Evolutionary conservation across 2,888 invertebrate genomes (phyloP).

Genomic region (Sympetrum striolatum): DNA sequence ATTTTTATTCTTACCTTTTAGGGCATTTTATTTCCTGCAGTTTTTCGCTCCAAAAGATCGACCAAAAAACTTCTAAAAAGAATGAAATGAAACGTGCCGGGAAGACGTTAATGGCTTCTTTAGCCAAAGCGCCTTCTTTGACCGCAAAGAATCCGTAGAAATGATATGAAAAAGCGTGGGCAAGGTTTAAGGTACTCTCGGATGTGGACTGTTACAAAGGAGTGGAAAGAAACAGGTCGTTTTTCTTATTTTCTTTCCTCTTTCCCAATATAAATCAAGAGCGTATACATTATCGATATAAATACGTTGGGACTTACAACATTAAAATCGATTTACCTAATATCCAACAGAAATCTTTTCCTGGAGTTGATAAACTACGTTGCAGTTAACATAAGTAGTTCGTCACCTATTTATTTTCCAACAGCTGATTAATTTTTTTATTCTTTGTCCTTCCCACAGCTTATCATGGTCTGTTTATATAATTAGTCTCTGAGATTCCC

Average conservation of each 20-base stretch:
- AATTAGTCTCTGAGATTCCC: too few relatives aligned
- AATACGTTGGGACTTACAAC: neutral
- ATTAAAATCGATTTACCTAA: neutral
- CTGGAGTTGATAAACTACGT: too few relatives aligned
- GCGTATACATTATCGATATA: neutral
- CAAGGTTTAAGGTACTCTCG: neutral
- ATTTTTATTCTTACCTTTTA: neutral
- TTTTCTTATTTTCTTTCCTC: too few relatives aligned
- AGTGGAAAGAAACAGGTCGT: neutral
- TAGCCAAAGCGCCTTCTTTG: slow-evolving; percentile 3
- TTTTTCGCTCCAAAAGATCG: too few relatives aligned
- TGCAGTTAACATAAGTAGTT: too few relatives aligned
- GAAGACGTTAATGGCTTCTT: slow-evolving; percentile 21
- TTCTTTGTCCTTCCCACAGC: too few relatives aligned
- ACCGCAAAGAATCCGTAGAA: slow-evolving; percentile 10
- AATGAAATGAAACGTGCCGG: neutral
- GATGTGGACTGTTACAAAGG: neutral
- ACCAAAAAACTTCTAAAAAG: neutral
- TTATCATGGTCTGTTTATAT: too few relatives aligned
- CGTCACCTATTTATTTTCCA: too few relatives aligned
- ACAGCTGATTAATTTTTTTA: too few relatives aligned
- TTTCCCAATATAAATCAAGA: neutral
- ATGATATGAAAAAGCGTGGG: neutral
- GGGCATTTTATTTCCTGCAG: neutral
- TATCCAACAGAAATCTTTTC: too few relatives aligned